A percentile compares a stretch with the other conserved stretches of the same genome.
Conservation (phyloP, 2,797 vertebrate genomes). For the Peromyscus attwateri region DNA sequence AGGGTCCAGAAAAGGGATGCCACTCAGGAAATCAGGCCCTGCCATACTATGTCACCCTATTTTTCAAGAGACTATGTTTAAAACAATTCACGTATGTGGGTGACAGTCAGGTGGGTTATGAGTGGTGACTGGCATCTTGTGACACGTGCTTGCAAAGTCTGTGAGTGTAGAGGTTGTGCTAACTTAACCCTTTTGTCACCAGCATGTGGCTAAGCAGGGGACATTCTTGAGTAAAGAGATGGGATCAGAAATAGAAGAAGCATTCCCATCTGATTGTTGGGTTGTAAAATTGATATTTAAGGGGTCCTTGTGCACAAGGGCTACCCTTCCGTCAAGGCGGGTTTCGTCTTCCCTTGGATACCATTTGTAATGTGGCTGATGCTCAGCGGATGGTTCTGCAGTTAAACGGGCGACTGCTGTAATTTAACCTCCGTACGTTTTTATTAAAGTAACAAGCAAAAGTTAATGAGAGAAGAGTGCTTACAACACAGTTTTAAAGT, state of each 20-base stretch:
- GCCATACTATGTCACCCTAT: not conserved
- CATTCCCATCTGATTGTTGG: not conserved
- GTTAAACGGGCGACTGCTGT: not conserved
- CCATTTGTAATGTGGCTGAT: not conserved
- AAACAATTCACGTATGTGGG: not conserved
- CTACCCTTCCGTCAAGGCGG: not conserved
- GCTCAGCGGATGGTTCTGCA: not conserved
- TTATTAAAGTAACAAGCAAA: not conserved
- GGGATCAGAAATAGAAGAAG: not conserved
- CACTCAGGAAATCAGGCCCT: not conserved
- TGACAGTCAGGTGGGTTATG: not conserved
- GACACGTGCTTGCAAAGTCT: not conserved
- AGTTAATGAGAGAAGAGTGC: slow-evolving; percentile 18
- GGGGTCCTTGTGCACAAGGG: not conserved
- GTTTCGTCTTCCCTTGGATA: not conserved
- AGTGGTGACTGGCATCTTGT: not conserved
- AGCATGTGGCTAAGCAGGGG: not conserved
- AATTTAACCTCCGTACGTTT: slow-evolving; percentile 27
- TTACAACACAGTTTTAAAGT: slow-evolving; percentile 24
- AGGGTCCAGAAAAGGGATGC: not conserved
- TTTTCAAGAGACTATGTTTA: slow-evolving; percentile 19
- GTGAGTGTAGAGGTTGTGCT: not conserved
- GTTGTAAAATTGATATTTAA: not conserved
- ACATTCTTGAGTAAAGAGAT: not conserved
- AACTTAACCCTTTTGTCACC: not conserved